Evolutionary conservation across 2,113 vertebrate genomes (phyloP).

Genomic region (Lophura nycthemera): DNA sequence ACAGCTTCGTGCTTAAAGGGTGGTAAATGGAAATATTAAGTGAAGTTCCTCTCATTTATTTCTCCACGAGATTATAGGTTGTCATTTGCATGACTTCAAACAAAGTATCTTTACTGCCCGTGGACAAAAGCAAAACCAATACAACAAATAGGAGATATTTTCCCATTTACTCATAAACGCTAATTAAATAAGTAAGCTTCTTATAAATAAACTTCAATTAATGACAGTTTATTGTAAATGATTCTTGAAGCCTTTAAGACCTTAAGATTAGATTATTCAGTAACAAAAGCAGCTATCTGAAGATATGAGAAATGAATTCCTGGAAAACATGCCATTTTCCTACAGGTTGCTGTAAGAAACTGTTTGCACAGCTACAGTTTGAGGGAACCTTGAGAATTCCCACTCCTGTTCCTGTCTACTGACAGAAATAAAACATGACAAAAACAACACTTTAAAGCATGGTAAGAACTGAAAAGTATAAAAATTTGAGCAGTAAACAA

Average conservation of each 20-base stretch:
- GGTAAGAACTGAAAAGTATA: background rate
- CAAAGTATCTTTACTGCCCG: background rate
- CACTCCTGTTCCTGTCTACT: background rate
- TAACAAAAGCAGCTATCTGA: background rate
- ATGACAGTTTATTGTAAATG: background rate
- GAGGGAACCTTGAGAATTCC: background rate
- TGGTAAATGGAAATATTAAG: background rate
- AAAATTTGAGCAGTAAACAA: background rate
- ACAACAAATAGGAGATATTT: background rate
- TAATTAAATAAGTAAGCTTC: background rate
- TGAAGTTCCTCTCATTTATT: background rate
- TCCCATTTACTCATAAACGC: background rate
- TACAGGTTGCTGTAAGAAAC: background rate
- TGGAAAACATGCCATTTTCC: background rate
- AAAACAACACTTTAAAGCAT: rapidly evolving
- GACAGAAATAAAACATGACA: background rate
- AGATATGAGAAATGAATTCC: background rate
- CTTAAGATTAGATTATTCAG: background rate
- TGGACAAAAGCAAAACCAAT: background rate
- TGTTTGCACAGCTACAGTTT: background rate
- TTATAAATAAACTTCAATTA: background rate
- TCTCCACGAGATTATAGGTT: background rate
- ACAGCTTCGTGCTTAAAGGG: background rate
- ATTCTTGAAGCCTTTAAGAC: background rate
- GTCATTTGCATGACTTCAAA: background rate